Conservation (phyloP, 2,113 vertebrate genomes). For the Notiomystis cincta region DNA sequence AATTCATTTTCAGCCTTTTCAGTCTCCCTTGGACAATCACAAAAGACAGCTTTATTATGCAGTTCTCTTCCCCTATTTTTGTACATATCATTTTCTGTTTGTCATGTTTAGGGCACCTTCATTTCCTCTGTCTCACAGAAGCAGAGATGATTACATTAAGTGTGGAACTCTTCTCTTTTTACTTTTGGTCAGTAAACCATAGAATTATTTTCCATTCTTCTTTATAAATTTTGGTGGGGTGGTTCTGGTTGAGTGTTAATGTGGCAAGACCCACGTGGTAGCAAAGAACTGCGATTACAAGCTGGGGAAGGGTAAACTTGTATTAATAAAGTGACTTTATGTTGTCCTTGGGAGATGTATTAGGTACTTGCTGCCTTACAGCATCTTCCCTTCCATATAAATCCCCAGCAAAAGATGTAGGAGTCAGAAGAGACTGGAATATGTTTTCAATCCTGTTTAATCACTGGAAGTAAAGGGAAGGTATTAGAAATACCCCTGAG, state of each 20-base stretch:
- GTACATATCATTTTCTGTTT: slow-evolving; percentile 25
- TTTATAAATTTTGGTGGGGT: background rate
- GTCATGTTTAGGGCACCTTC: slow-evolving; percentile 24
- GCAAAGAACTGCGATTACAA: background rate
- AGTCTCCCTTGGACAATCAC: slow-evolving; percentile 38
- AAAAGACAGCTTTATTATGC: slow-evolving; percentile 44
- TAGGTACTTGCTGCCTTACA: background rate
- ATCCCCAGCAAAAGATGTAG: background rate
- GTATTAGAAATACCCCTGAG: slow-evolving; percentile 7
- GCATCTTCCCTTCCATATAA: background rate
- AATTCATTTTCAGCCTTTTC: slow-evolving; percentile 18
- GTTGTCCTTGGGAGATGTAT: slow-evolving; percentile 39
- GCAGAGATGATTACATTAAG: slow-evolving; percentile 9
- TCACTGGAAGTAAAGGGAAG: background rate
- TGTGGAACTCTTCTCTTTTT: background rate
- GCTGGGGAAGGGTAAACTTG: background rate
- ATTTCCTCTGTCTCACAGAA: slow-evolving; percentile 10
- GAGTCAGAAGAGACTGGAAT: background rate
- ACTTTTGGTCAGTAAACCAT: background rate
- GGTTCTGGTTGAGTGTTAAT: background rate
- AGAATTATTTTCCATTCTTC: slow-evolving; percentile 35
- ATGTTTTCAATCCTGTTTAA: slow-evolving; percentile 28
- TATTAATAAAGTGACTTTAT: slow-evolving; percentile 27
- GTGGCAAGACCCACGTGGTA: background rate
- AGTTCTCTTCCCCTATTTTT: slow-evolving; percentile 3